Evolutionary conservation across 2,113 vertebrate species (phyloP).

Genomic region (Xiphophorus couchianus): DNA sequence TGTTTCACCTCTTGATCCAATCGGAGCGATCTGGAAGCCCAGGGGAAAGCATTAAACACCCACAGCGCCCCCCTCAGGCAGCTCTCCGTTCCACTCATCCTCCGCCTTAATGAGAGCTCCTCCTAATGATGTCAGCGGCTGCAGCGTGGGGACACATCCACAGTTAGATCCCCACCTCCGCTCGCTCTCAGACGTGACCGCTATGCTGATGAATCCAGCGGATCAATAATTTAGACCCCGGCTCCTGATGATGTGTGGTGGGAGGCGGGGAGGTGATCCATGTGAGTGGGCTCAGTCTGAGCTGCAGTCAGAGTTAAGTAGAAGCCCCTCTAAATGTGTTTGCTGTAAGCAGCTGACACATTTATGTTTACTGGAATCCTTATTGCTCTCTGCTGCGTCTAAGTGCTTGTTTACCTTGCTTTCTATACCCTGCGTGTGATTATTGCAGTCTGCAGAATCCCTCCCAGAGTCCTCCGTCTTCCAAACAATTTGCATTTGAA

Average conservation of each 20-base stretch:
- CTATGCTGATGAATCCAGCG: slow-evolving; percentile 92
- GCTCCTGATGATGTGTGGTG: slow-evolving; percentile 83
- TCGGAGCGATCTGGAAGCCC: slow-evolving; percentile 80
- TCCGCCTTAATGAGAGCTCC: slow-evolving; percentile 96
- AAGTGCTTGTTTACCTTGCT: slow-evolving; percentile 62
- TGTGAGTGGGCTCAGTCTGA: slow-evolving; percentile 81
- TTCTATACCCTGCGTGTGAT: slow-evolving; percentile 44
- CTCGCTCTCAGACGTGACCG: slow-evolving; percentile 90
- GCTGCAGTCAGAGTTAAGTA: slow-evolving; percentile 47
- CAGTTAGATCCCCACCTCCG: slow-evolving; percentile 83
- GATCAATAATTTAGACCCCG: slow-evolving; percentile 99
- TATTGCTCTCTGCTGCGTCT: slow-evolving; percentile 50
- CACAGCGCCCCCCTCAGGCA: slow-evolving; percentile 77
- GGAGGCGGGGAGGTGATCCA: slow-evolving; percentile 81
- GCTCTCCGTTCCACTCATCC: slow-evolving; percentile 68
- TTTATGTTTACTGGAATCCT: slow-evolving; percentile 69
- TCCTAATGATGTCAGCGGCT: slow-evolving; percentile 99
- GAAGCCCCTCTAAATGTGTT: slow-evolving; percentile 42
- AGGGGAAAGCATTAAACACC: slow-evolving; percentile 87
- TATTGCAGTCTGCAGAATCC: slow-evolving; percentile 61
- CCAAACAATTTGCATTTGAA: slow-evolving; percentile 70
- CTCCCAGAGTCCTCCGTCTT: slow-evolving; percentile 38
- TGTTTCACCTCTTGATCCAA: slow-evolving; percentile 83
- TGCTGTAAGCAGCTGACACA: slow-evolving; percentile 64
- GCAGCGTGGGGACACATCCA: slow-evolving; percentile 86